Conservation (phyloP, 1,140 invertebrate genomes). For the Drosophila melanica region DNA sequence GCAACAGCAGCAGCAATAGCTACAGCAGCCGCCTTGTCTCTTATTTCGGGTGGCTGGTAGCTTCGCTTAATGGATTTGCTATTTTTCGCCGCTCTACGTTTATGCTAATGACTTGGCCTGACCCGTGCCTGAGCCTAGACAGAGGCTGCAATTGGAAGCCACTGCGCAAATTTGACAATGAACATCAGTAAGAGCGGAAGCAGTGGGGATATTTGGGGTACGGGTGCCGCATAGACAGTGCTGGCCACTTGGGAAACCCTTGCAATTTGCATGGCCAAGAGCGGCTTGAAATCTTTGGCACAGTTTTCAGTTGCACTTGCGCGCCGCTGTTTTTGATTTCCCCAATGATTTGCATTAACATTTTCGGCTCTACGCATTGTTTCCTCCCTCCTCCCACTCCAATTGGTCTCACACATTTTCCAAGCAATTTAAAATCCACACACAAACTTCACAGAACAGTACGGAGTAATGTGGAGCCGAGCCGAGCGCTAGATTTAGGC, state of each 20-base stretch:
- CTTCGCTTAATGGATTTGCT: slow-evolving; percentile 72
- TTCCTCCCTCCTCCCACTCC: neutral
- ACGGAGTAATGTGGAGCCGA: neutral
- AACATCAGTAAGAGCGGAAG: slow-evolving; percentile 19
- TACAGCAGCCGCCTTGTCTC: slow-evolving; percentile 25
- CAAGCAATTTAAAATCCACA: slow-evolving; percentile 68
- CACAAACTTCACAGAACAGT: slow-evolving; percentile 6
- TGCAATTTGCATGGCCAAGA: slow-evolving; percentile 70
- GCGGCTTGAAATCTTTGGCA: slow-evolving; percentile 65
- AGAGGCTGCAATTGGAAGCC: slow-evolving; percentile 64
- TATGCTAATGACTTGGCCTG: slow-evolving; percentile 71
- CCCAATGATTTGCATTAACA: slow-evolving; percentile 80
- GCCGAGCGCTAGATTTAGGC: slow-evolving; percentile 16
- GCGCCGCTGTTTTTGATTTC: slow-evolving; percentile 75
- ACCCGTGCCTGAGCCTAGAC: neutral
- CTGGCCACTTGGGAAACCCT: slow-evolving; percentile 75
- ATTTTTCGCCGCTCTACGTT: slow-evolving; percentile 68
- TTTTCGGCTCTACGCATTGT: slow-evolving; percentile 68
- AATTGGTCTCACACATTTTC: slow-evolving; percentile 36
- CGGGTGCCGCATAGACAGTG: slow-evolving; percentile 15
- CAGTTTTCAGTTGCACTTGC: slow-evolving; percentile 75
- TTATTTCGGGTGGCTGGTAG: slow-evolving; percentile 39
- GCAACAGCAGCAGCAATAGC: neutral
- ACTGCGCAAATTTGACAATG: slow-evolving; percentile 72
- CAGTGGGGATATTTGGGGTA: too few species aligned